These are phyloP conservation scores for Dallia pectoralis DNA, from an alignment of 2,797 vertebrate species.

Conservation along the genomic window DNA sequence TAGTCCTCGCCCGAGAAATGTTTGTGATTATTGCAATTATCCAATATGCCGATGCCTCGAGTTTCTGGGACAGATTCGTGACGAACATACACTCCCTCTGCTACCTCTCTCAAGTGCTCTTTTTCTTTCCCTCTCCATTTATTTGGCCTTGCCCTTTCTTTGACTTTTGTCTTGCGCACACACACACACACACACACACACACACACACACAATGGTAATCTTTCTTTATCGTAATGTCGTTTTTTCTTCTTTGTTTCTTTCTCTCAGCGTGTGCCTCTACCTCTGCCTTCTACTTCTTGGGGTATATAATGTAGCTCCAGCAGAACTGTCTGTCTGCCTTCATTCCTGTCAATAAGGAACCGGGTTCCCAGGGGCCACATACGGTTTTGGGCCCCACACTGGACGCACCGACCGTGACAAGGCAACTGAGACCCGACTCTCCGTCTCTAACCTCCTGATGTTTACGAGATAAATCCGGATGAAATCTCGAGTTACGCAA, in stretches of 20 bases:
- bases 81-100: neutral
- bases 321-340: neutral
- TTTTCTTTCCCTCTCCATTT: neutral
- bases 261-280: neutral
- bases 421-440: neutral
- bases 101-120: conserved; percentile 9
- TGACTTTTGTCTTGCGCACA: neutral
- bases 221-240: conserved; percentile 2
- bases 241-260: neutral
- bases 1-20: conserved; percentile 62
- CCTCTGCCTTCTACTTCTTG: neutral
- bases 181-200: no score
- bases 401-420: conserved; percentile 29
- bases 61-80: conserved; percentile 17
- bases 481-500: no score
- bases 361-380: neutral
- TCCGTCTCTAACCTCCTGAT: neutral
- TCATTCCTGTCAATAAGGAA: conserved; percentile 11
- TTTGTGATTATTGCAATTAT: conserved; percentile 60
- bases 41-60: conserved; percentile 41
- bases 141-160: neutral
- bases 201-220: conserved; percentile 4
- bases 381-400: conserved; percentile 13
- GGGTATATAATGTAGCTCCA: neutral
- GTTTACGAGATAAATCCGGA: no score